Evolutionary conservation across 1,140 invertebrate species (phyloP).

Genomic region (Pogonomyrmex californicus): DNA sequence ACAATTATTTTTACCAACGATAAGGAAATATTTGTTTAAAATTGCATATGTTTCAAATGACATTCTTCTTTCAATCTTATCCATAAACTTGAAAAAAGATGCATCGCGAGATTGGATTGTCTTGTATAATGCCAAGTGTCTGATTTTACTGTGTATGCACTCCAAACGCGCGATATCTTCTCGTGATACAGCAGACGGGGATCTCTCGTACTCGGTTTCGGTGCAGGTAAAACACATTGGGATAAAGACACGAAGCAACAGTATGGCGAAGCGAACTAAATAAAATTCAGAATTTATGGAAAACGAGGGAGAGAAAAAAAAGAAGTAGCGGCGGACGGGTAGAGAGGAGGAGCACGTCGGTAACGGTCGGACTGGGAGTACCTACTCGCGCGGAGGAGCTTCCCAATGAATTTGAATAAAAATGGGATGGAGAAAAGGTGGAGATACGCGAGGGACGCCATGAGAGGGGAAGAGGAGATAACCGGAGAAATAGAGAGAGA

Average conservation of each 20-base stretch:
- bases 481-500: slow-evolving; percentile 25
- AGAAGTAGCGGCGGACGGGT: slow-evolving; percentile 46
- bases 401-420: slow-evolving; percentile 78
- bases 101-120: background rate
- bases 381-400: slow-evolving; percentile 51
- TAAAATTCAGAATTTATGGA: slow-evolving; percentile 85
- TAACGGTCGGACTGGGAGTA: slow-evolving; percentile 36
- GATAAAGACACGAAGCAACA: slow-evolving; percentile 67
- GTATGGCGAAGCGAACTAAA: slow-evolving; percentile 73
- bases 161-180: background rate
- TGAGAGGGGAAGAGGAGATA: slow-evolving; percentile 25
- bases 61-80: background rate
- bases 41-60: background rate
- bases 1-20: background rate
- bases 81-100: background rate
- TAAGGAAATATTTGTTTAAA: background rate
- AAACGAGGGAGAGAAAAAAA: slow-evolving; percentile 74
- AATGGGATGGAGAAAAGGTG: slow-evolving; percentile 66
- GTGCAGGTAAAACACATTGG: background rate
- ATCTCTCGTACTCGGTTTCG: background rate
- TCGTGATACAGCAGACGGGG: background rate
- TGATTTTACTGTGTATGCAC: background rate
- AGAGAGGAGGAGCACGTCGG: slow-evolving; percentile 29
- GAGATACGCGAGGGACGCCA: slow-evolving; percentile 19
- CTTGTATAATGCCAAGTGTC: background rate